Evolutionary conservation across 2,113 vertebrate species (phyloP), one percentile per base, ranked within the genome.

Genomic region (Nesoenas mayeri): DNA sequence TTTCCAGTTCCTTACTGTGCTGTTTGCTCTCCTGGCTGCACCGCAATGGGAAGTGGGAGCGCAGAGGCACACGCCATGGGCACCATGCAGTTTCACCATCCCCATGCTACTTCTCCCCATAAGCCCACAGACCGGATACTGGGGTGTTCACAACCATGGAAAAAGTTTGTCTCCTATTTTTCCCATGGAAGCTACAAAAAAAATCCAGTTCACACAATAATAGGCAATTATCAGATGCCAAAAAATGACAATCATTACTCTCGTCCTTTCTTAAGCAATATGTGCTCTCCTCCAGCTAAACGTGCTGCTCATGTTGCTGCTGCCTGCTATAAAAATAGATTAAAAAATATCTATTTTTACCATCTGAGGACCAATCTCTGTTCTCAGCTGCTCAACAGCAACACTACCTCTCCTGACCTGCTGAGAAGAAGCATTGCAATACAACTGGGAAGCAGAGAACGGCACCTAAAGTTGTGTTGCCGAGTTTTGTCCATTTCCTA

Each of bases 61-160:
- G 1, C 34, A 92, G 84, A 82, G 19, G 8, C 44, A 48, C 17
- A 44, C 1, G 3, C 11, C 1, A 1, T 22, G 53, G 74, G 70
- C 15, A 38, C 16, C 0, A 0, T 12, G 56, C 2, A 14, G 38
- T 53, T 84, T 81, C 74, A 47, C 51, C 2, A 2, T 88, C 54
- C 62, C 42, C 10, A 25, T 0, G 0, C 19, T 57, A 38, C 48
- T 8, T 71, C 16, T n/a, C 7, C 5, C 2, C 13, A 8, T 19
- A 24, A 48, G 9, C 29, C 26, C 44, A 58, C 15, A 44, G 26
- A 29, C 29, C 70, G 5, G 21, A 31, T 80, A 20, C 54, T 53
- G 66, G 36, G 22, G 4, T 54, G 70, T 88, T 50, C 67, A 42
- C 34, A 69, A 2, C 15, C 11, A 10, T 7, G 22, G 60, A 40